phyloP scores from a whole-genome alignment of 2,113 vertebrate species.

The Coptodon bakossiorum region DNA sequence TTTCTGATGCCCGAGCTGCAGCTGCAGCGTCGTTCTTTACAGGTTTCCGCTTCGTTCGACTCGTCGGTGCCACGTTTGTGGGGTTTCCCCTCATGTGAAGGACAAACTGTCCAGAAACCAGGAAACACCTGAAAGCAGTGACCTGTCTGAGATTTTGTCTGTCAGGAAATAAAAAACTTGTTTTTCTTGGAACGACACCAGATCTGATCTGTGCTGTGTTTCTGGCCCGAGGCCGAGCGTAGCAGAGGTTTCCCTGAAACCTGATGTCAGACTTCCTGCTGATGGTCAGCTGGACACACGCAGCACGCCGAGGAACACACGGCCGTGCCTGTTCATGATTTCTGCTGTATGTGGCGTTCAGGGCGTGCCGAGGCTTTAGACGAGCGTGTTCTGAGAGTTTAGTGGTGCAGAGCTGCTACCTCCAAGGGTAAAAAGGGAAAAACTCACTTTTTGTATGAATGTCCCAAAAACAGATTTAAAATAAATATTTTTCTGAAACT shows the following conservation, averaged over 20 bases:
- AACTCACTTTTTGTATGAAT: background rate
- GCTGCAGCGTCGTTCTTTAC: background rate
- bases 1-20: background rate
- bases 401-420: background rate
- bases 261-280: background rate
- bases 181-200: background rate
- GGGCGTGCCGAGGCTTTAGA: background rate
- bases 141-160: background rate
- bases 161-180: background rate
- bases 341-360: background rate
- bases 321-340: background rate
- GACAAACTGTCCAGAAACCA: background rate
- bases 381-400: background rate
- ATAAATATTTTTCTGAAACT: background rate
- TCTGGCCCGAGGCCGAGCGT: background rate
- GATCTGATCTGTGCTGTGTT: background rate
- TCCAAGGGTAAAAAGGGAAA: background rate
- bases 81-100: background rate
- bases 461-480: background rate
- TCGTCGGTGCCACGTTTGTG: background rate
- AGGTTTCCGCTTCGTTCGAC: background rate
- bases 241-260: background rate
- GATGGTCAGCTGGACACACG: background rate
- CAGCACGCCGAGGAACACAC: background rate
- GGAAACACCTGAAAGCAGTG: background rate